Evolutionary conservation across 2,797 vertebrate species (phyloP).

Genomic region (Pseudochirops cupreus): DNA sequence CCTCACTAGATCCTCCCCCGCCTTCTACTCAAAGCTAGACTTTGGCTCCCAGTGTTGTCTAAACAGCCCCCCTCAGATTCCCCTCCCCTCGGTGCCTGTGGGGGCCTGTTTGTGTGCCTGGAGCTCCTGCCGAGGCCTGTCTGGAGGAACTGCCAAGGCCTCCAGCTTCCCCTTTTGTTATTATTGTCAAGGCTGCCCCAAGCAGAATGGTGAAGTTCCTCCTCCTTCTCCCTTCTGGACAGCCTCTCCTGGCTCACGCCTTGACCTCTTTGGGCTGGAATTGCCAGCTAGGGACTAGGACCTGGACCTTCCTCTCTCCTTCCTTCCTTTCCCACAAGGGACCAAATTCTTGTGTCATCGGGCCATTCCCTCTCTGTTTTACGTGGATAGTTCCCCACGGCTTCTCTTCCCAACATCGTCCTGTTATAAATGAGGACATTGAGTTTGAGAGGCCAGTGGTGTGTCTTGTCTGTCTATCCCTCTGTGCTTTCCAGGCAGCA

Average conservation of each 20-base stretch:
- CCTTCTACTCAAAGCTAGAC: background rate
- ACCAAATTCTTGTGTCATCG: background rate
- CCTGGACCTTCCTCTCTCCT: background rate
- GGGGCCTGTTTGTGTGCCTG: fast-evolving
- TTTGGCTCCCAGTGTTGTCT: background rate
- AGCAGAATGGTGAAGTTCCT: background rate
- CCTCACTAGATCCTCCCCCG: background rate
- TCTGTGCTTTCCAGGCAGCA: background rate
- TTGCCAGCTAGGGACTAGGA: background rate
- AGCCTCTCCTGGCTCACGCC: background rate
- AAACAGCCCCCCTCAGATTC: background rate
- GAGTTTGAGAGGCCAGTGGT: background rate
- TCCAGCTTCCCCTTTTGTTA: background rate
- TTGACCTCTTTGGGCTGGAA: background rate
- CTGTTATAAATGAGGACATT: background rate
- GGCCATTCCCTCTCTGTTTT: background rate
- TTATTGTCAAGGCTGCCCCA: constrained; percentile 17
- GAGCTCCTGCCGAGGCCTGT: constrained; percentile 9
- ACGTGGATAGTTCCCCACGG: background rate
- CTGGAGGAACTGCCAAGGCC: constrained; percentile 25
- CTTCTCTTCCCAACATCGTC: background rate
- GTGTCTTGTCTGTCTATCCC: background rate
- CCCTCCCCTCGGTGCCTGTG: constrained; percentile 12
- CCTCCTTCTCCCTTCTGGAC: background rate
- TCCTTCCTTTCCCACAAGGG: background rate